Percentiles rank a stretch among this genome's conserved stretches.
phyloP scores from a whole-genome alignment of 2,797 vertebrate genomes.

The Melanotaenia maccullochi region DNA sequence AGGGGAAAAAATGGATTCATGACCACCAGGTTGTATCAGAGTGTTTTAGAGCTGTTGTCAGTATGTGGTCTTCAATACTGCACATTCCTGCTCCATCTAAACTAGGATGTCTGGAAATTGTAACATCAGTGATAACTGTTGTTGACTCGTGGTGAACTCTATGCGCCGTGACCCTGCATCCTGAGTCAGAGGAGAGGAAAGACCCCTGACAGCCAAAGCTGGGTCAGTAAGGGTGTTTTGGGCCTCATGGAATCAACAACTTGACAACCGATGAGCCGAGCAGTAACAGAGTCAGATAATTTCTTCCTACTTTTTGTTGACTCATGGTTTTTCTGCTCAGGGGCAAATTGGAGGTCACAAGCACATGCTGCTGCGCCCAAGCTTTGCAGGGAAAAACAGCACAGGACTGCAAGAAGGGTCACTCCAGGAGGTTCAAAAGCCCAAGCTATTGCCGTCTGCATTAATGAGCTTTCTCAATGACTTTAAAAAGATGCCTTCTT shows the following conservation, averaged over 20 bases:
- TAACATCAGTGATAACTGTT: constrained; percentile 52
- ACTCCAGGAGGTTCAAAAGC: constrained; percentile 21
- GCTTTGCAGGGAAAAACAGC: constrained; percentile 16
- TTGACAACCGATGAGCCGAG: constrained; percentile 58
- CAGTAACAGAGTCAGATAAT: constrained; percentile 58
- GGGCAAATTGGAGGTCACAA: constrained; percentile 37
- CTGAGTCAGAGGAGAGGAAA: constrained; percentile 61
- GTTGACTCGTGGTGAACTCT: constrained; percentile 31
- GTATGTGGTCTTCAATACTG: constrained; percentile 1
- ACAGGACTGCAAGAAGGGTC: constrained; percentile 38
- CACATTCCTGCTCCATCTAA: constrained; percentile 34
- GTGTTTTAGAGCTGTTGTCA: constrained; percentile 14
- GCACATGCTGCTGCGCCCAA: constrained; percentile 29
- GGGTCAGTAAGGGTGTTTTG: constrained; percentile 32
- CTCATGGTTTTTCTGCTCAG: constrained; percentile 33
- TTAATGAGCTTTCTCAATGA: constrained; percentile 2
- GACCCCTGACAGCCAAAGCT: constrained; percentile 37
- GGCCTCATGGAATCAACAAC: constrained; percentile 53
- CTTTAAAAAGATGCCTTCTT: constrained; percentile 7
- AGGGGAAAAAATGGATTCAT: not conserved
- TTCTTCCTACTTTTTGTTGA: constrained; percentile 37
- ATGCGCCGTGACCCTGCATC: constrained; percentile 63
- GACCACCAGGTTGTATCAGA: constrained; percentile 6
- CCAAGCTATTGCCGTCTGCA: constrained; percentile 30
- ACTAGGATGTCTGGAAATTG: constrained; percentile 65